Percentiles rank a stretch among this genome's conserved stretches.
phyloP scores from a whole-genome alignment of 2,113 vertebrate genomes.

The Turdus rufiventris region DNA sequence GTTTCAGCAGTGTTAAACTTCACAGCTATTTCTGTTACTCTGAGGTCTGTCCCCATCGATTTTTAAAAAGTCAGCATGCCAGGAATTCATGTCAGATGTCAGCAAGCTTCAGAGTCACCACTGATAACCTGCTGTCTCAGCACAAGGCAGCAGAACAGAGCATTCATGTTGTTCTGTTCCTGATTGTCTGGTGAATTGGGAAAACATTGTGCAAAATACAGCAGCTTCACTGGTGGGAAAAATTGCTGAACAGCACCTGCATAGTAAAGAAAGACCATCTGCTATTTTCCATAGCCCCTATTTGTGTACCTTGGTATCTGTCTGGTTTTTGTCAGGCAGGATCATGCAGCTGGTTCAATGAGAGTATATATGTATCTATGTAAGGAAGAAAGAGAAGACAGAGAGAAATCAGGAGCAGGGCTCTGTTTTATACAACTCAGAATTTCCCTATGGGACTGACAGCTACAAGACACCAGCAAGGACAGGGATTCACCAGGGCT shows the following conservation, averaged over 20 bases:
- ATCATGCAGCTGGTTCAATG: neutral
- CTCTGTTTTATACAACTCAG: neutral
- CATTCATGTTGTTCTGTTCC: conserved; percentile 54
- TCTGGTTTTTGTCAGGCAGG: neutral
- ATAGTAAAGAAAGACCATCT: conserved; percentile 67
- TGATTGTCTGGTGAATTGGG: conserved; percentile 73
- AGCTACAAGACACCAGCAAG: neutral
- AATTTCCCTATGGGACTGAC: neutral
- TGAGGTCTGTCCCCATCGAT: conserved; percentile 70
- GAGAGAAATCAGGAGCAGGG: neutral
- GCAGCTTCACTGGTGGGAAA: conserved; percentile 57
- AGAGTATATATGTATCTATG: neutral
- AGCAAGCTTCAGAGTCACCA: conserved; percentile 65
- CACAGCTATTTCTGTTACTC: conserved; percentile 67
- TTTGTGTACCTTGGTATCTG: neutral
- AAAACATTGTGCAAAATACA: conserved; percentile 68
- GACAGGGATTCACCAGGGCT: neutral
- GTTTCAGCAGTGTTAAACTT: conserved; percentile 68
- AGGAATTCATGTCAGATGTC: conserved; percentile 75
- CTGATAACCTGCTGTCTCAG: conserved; percentile 72
- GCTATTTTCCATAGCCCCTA: conserved; percentile 18
- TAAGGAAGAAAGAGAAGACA: neutral
- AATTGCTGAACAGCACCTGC: conserved; percentile 66
- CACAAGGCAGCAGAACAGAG: conserved; percentile 44
- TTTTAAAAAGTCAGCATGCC: conserved; percentile 67